A percentile compares a stretch with the other conserved stretches of the same genome.
phyloP scores from a whole-genome alignment of 2,113 vertebrate genomes.

The Hippoglossus stenolepis region DNA sequence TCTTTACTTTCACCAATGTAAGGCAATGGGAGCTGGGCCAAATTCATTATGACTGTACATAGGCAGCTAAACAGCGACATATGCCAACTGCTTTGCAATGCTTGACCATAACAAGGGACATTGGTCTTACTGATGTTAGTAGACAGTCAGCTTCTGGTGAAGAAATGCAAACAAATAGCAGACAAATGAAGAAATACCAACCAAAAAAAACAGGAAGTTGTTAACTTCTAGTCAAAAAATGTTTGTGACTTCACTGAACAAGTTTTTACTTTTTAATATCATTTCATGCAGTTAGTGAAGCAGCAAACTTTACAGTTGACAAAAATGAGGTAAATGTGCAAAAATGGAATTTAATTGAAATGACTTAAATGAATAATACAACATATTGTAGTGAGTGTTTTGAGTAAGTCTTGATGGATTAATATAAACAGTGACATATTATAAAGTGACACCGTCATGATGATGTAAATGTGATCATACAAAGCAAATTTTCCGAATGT shows the following conservation, averaged over 20 bases:
- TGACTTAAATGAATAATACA: not conserved
- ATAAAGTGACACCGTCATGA: no score
- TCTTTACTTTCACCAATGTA: constrained; percentile 63
- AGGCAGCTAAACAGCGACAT: constrained; percentile 47
- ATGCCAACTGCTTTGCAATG: constrained; percentile 42
- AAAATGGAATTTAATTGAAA: not conserved
- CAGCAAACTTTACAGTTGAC: not conserved
- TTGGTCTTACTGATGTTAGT: no score
- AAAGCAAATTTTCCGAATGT: not conserved
- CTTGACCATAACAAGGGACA: not conserved
- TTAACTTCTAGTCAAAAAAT: not conserved
- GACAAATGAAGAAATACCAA: constrained; percentile 16
- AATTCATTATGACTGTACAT: constrained; percentile 24
- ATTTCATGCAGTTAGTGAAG: not conserved
- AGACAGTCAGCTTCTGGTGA: no score
- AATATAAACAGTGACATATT: no score
- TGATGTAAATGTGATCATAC: no score
- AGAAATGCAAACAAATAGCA: not conserved
- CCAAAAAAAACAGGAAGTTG: not conserved
- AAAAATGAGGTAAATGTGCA: not conserved
- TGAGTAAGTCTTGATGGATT: no score
- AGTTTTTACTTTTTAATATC: not conserved
- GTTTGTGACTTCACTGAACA: not conserved
- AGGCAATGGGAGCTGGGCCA: constrained; percentile 46
- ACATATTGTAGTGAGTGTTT: not conserved